Evolutionary conservation across 2,888 invertebrate species (phyloP).

Genomic region (Apeira syringaria): DNA sequence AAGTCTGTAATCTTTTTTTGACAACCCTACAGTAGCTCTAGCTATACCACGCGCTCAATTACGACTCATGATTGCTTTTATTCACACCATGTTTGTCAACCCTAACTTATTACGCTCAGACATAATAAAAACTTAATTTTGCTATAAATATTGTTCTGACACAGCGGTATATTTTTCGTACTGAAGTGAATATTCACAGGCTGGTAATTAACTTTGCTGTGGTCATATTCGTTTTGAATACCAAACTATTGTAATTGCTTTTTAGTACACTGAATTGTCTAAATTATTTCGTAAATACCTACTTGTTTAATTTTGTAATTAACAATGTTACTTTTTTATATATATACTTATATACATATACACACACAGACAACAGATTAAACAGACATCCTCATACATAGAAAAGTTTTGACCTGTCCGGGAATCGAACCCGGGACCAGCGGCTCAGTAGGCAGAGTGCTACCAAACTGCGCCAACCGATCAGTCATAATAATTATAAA

Average conservation of each 20-base stretch:
- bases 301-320: background rate
- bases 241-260: slow-evolving; percentile 6
- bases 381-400: too few species aligned
- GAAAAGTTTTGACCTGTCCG: too few species aligned
- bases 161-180: slow-evolving; percentile 7
- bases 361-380: too few species aligned
- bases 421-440: too few species aligned
- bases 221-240: slow-evolving; percentile 6
- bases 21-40: slow-evolving; percentile 22
- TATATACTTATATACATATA: too few species aligned
- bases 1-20: too few species aligned
- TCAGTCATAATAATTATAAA: too few species aligned
- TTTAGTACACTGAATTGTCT: too few species aligned
- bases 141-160: slow-evolving; percentile 15
- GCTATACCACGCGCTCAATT: slow-evolving; percentile 36
- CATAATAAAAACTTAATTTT: slow-evolving; percentile 29
- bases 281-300: too few species aligned
- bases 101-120: slow-evolving; percentile 46
- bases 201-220: slow-evolving; percentile 2
- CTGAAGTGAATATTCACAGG: slow-evolving; percentile 8
- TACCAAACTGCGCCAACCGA: too few species aligned
- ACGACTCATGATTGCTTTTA: slow-evolving; percentile 53
- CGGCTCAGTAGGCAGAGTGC: too few species aligned
- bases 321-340: too few species aligned
- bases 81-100: slow-evolving; percentile 45